Conservation (phyloP, 2,113 vertebrate genomes). For the Eudorcas thomsonii region DNA sequence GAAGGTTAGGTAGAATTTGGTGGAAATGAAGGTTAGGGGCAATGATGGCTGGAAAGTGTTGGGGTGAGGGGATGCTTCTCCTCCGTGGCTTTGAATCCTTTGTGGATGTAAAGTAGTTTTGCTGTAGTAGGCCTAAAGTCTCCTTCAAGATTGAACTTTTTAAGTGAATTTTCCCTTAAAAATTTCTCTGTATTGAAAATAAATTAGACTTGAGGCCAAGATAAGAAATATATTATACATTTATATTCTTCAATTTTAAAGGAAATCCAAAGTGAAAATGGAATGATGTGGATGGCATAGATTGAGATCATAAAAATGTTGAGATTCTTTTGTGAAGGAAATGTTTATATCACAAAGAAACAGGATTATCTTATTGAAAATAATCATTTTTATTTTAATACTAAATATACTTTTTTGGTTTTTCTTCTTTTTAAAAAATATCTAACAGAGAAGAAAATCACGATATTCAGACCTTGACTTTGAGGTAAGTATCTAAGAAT, state of each 20-base stretch:
- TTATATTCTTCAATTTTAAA: background rate
- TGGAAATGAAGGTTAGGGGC: background rate
- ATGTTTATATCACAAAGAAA: constrained; percentile 32
- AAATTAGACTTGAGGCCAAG: background rate
- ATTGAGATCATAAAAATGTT: constrained; percentile 39
- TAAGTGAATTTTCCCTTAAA: background rate
- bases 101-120: background rate
- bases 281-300: background rate
- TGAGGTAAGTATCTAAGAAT: constrained; percentile 91
- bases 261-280: background rate
- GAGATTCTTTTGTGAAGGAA: background rate
- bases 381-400: constrained; percentile 65
- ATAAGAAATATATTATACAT: background rate
- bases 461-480: constrained; percentile 99
- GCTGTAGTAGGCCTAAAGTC: background rate
- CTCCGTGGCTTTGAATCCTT: background rate
- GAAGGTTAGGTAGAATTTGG: background rate
- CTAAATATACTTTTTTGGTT: constrained; percentile 79
- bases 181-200: background rate
- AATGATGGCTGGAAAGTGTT: background rate
- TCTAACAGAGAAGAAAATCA: constrained; percentile 98
- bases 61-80: background rate
- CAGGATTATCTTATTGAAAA: constrained; percentile 60
- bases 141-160: background rate
- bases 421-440: constrained; percentile 73